Evolutionary conservation across 2,888 invertebrate genomes (phyloP).

Genomic region (Ormyrus labotus): DNA sequence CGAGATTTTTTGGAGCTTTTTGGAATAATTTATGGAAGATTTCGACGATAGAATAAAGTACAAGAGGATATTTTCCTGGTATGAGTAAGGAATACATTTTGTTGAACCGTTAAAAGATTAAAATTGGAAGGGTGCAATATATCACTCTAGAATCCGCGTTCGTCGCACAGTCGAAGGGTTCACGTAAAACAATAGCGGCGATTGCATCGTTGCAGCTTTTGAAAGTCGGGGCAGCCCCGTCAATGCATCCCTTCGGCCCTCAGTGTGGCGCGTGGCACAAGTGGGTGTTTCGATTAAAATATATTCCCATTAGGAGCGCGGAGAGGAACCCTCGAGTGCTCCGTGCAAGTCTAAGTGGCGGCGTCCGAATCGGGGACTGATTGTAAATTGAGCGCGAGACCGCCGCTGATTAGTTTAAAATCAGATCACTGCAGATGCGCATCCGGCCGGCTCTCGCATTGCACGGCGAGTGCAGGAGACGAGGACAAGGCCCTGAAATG

Average conservation of each 20-base stretch:
- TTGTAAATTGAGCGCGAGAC: slow-evolving; percentile 75
- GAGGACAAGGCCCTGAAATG: slow-evolving; percentile 64
- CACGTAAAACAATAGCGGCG: slow-evolving; percentile 13
- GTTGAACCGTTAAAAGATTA: too few relatives aligned
- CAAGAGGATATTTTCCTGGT: too few relatives aligned
- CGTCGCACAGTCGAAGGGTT: slow-evolving; percentile 28
- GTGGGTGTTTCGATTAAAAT: slow-evolving; percentile 47
- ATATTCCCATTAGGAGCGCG: slow-evolving; percentile 35
- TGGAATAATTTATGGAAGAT: too few relatives aligned
- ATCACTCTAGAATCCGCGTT: too few relatives aligned
- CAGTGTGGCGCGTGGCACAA: neutral
- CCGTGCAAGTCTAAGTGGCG: neutral
- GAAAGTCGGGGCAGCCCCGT: neutral
- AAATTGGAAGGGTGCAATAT: too few relatives aligned
- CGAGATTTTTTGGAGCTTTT: too few relatives aligned
- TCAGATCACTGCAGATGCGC: slow-evolving; percentile 70
- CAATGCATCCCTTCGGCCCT: too few relatives aligned
- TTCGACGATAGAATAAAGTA: too few relatives aligned
- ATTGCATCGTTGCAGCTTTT: slow-evolving; percentile 28
- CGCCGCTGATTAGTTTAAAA: slow-evolving; percentile 74
- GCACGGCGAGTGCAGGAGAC: slow-evolving; percentile 61
- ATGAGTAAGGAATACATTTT: too few relatives aligned
- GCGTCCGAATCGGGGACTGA: slow-evolving; percentile 60
- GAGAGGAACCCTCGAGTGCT: slow-evolving; percentile 2
- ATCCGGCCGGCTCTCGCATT: slow-evolving; percentile 56